A percentile compares a stretch with the other conserved stretches of the same genome.
Conservation (phyloP, 2,113 vertebrate genomes). For the Alouatta palliata region DNA sequence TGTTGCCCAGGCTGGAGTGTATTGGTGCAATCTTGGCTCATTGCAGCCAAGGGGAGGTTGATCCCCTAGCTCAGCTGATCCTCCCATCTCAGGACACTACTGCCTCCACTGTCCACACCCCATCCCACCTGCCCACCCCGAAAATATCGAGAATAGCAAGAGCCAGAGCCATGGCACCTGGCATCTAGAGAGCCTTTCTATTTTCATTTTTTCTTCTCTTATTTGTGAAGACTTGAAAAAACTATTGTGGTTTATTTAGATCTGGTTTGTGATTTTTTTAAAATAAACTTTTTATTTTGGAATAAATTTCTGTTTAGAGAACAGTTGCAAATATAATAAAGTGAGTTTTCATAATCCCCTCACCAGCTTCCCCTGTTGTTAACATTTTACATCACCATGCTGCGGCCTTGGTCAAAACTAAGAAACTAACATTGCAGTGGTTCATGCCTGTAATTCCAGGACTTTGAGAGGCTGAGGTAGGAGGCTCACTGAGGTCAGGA, state of each 20-base stretch:
- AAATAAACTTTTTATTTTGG: conserved; percentile 13
- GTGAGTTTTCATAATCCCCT: neutral
- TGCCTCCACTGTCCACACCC: too few species aligned
- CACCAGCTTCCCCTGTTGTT: neutral
- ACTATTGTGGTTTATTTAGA: neutral
- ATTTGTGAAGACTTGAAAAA: conserved; percentile 1
- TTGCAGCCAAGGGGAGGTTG: too few species aligned
- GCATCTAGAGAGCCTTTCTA: neutral
- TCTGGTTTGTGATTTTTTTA: neutral
- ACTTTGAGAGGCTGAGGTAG: too few species aligned
- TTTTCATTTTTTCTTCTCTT: neutral
- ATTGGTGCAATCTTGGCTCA: neutral
- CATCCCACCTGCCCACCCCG: too few species aligned
- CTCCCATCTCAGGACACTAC: too few species aligned
- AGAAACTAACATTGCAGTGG: neutral
- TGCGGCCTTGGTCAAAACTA: neutral
- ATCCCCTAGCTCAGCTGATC: too few species aligned
- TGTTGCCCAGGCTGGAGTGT: too few species aligned
- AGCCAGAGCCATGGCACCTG: too few species aligned
- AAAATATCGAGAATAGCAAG: too few species aligned
- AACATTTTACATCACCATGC: neutral
- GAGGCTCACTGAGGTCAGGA: too few species aligned
- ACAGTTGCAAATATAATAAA: neutral
- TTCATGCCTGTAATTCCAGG: too few species aligned
- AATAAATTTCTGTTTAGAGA: conserved; percentile 14